Evolutionary conservation across 1,140 invertebrate species (phyloP), one percentile per base, ranked within the genome.

Genomic region (Apis dorsata): DNA sequence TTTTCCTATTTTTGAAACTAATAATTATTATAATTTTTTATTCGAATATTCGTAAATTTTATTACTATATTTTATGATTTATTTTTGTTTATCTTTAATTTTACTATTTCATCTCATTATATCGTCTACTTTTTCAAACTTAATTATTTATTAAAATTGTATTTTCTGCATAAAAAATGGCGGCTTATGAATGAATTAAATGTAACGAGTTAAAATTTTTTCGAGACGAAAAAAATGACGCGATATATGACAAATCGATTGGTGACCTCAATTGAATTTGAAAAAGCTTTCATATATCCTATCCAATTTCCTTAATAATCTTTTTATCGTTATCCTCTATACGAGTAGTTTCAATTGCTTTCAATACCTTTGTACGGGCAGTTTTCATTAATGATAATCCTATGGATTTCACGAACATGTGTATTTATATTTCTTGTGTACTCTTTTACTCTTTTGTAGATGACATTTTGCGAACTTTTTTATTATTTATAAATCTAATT

Each of bases 291-390:
- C 53, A 21, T 19, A 34, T 78, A 15, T 44, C 15, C 76, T 17
- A 24, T 69, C 44, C 53, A 57, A 59, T 78, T 78, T 69, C 53
- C 21, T 49, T 78, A 68, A 68, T 59, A 78, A 78, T 53, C 28
- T 17, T 68, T n/a, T 57, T 53, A 19, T 17, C 19, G 21, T 59
- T 24, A 15, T 53, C 12, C 13, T 24, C 57, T 59, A 24, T 34
- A 44, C 21, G 68, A 44, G 7, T 24, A 34, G 51, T 11, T 34
- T 77, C 75, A 53, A 77, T n/a, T 57, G 60, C 19, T n/a, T 57
- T n/a, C 34, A 44, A 13, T 57, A 69, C 49, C 76, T 55, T 55
- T 62, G 63, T 28, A 3, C 28, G 7, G 11, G 3, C 49, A 2
- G 19, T 24, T 9, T 77, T 13, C 3, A 11, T 66, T 55, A n/a